Conservation (phyloP, 2,888 invertebrate species). For the Sclerodermus sp. region DNA sequence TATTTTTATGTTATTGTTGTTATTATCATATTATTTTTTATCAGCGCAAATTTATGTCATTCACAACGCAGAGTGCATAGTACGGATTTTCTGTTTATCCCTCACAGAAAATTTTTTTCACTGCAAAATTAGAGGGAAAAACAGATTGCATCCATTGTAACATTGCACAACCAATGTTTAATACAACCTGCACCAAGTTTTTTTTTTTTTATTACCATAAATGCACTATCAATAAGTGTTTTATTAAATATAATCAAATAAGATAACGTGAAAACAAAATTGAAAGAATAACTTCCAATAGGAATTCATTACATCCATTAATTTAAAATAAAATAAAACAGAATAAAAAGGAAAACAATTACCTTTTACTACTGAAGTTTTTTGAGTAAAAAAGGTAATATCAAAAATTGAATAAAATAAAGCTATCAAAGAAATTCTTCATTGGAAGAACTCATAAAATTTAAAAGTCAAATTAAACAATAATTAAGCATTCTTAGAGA, state of each 20-base stretch:
- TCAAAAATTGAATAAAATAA: too few relatives aligned
- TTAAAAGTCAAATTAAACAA: too few relatives aligned
- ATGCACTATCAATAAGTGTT: too few relatives aligned
- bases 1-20: constrained; percentile 46
- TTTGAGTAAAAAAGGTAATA: too few relatives aligned
- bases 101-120: constrained; percentile 3
- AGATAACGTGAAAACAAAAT: background rate
- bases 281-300: background rate
- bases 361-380: too few relatives aligned
- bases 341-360: background rate
- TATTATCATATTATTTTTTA: constrained; percentile 29
- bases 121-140: constrained; percentile 3
- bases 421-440: too few relatives aligned
- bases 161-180: constrained; percentile 56
- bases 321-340: background rate
- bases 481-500: too few relatives aligned
- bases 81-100: constrained; percentile 52
- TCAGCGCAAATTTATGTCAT: constrained; percentile 41
- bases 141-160: constrained; percentile 47
- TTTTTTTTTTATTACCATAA: constrained; percentile 8
- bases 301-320: too few relatives aligned
- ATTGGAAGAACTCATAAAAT: too few relatives aligned
- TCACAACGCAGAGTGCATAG: constrained; percentile 59
- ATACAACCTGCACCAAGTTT: constrained; percentile 51
- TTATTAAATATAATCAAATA: too few relatives aligned